phyloP scores from a whole-genome alignment of 2,113 vertebrate species.

The Genyomyrus donnyi region DNA sequence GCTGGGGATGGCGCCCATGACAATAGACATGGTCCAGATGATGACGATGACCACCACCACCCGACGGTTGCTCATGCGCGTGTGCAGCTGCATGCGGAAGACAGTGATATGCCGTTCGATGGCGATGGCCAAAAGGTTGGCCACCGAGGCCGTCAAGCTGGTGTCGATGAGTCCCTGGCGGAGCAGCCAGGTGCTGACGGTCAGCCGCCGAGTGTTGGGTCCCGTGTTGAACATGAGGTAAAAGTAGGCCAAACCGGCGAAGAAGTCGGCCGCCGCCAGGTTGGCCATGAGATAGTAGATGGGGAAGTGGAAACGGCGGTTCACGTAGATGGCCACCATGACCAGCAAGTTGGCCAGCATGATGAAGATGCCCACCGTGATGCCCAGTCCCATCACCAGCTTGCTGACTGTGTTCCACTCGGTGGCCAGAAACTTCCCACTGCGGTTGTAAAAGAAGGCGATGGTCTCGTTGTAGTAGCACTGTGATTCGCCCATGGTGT shows the following conservation, averaged over 20 bases:
- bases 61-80: slow-evolving; percentile 93
- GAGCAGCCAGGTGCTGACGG: slow-evolving; percentile 91
- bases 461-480: slow-evolving; percentile 99
- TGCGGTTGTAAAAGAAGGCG: slow-evolving; percentile 96
- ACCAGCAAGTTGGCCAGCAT: slow-evolving; percentile 97
- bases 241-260: slow-evolving; percentile 96
- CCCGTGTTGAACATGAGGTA: slow-evolving; percentile 99
- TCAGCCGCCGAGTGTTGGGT: slow-evolving; percentile 88
- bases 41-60: slow-evolving; percentile 96
- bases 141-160: slow-evolving; percentile 91
- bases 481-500: slow-evolving; percentile 75
- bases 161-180: slow-evolving; percentile 97
- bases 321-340: slow-evolving; percentile 97
- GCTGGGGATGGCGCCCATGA: slow-evolving; percentile 94
- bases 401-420: slow-evolving; percentile 94
- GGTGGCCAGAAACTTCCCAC: slow-evolving; percentile 80
- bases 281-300: slow-evolving; percentile 99
- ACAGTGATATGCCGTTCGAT: slow-evolving; percentile 97
- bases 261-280: slow-evolving; percentile 95
- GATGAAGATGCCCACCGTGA: slow-evolving; percentile 98
- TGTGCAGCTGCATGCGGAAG: slow-evolving; percentile 97
- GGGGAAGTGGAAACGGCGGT: slow-evolving; percentile 95
- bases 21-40: slow-evolving; percentile 98
- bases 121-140: slow-evolving; percentile 91
- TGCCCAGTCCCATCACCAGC: slow-evolving; percentile 95